Conservation (phyloP, 1,140 invertebrate genomes). For the Orussus abietinus region DNA sequence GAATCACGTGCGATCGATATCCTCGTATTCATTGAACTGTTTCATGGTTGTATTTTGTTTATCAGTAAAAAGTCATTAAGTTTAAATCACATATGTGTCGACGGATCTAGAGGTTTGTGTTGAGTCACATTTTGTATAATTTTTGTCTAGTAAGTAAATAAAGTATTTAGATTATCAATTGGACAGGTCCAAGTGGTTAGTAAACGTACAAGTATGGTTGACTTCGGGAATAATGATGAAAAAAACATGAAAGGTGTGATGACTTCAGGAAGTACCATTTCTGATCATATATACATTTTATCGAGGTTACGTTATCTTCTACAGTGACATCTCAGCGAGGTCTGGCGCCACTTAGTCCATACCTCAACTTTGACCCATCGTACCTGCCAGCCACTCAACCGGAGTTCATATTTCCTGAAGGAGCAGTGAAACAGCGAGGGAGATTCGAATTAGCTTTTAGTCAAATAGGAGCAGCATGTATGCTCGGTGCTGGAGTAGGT, state of each 20-base stretch:
- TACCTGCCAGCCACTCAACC: constrained; percentile 78
- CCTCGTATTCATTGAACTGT: too few species aligned
- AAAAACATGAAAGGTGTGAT: not conserved
- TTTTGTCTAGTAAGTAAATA: not conserved
- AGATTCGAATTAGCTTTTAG: constrained; percentile 87
- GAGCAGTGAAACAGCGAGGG: constrained; percentile 73
- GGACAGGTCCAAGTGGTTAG: not conserved
- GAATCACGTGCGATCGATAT: too few species aligned
- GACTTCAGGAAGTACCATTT: not conserved
- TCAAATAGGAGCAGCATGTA: constrained; percentile 85
- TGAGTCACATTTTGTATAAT: not conserved
- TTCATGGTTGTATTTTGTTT: too few species aligned
- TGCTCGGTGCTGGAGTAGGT: constrained; percentile 80
- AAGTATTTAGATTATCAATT: not conserved
- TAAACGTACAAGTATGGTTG: not conserved
- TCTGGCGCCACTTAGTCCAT: constrained; percentile 71
- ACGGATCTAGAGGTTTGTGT: not conserved
- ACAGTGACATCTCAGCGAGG: constrained; percentile 40
- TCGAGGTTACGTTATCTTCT: constrained; percentile 19
- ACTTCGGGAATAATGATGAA: not conserved
- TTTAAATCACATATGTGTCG: not conserved
- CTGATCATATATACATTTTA: not conserved
- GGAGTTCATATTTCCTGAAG: constrained; percentile 92
- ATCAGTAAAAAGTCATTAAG: not conserved
- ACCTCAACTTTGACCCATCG: constrained; percentile 87